Evolutionary conservation across 1,140 invertebrate species (phyloP).

Genomic region (Drosophila truncata): DNA sequence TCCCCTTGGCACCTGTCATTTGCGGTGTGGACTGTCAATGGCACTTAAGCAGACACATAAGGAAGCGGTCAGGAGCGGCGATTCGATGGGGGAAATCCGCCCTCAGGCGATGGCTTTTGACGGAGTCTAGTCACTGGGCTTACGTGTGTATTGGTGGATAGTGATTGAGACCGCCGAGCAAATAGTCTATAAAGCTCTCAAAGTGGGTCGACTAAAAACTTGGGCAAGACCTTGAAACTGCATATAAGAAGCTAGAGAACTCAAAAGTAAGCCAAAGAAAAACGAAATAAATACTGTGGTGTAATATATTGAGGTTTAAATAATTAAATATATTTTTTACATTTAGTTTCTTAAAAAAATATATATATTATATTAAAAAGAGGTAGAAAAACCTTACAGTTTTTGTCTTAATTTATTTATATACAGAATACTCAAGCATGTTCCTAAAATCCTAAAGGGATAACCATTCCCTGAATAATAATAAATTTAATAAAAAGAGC

Average conservation of each 20-base stretch:
- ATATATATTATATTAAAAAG: background rate
- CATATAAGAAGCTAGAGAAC: background rate
- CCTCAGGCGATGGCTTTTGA: conserved; percentile 45
- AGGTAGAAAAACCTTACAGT: background rate
- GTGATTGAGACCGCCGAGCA: conserved; percentile 39
- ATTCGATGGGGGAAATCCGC: background rate
- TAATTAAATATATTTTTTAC: background rate
- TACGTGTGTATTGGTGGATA: conserved; percentile 15
- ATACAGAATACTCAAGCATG: background rate
- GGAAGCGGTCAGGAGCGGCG: background rate
- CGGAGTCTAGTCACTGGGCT: conserved; percentile 16
- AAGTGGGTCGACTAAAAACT: conserved; percentile 5
- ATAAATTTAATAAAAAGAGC: background rate
- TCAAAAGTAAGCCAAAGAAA: background rate
- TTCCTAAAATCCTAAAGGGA: background rate
- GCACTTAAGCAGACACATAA: conserved; percentile 54
- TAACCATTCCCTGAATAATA: background rate
- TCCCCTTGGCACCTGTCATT: conserved; percentile 27
- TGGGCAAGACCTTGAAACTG: background rate
- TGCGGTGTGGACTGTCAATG: conserved; percentile 42
- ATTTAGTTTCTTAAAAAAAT: background rate
- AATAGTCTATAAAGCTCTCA: conserved; percentile 7
- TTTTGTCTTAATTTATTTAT: background rate
- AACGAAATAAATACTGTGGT: background rate
- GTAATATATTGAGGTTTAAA: background rate